phyloP scores from a whole-genome alignment of 2,113 vertebrate species.

The Mesembrinibis cayennensis region DNA sequence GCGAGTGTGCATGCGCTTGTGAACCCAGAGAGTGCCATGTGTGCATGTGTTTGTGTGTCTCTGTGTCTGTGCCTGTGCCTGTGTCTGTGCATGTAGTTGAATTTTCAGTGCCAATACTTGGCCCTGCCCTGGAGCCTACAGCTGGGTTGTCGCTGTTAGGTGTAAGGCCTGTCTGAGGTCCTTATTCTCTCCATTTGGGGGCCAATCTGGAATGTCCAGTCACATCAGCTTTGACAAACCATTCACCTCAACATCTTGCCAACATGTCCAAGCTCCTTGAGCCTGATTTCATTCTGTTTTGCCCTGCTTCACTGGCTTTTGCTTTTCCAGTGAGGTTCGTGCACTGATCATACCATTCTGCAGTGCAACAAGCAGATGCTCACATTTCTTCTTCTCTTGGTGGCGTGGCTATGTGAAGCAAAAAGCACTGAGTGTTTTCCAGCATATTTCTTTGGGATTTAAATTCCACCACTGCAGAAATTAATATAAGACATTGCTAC shows the following conservation, averaged over 20 bases:
- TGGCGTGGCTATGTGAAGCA: neutral
- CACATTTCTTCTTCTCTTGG: neutral
- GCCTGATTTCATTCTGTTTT: neutral
- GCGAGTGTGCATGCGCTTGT: rapidly evolving
- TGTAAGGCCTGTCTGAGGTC: neutral
- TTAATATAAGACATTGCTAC: neutral
- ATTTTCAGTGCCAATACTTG: neutral
- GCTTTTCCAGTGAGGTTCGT: neutral
- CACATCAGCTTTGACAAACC: neutral
- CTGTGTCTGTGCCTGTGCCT: neutral
- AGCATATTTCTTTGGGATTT: neutral
- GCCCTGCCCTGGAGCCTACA: neutral
- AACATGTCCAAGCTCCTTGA: neutral
- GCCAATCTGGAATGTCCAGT: neutral
- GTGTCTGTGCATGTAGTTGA: neutral
- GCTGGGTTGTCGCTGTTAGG: neutral
- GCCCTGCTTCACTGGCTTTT: neutral
- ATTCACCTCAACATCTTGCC: neutral
- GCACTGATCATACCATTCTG: neutral
- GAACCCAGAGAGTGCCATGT: neutral
- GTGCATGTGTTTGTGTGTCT: neutral
- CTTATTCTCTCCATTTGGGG: neutral
- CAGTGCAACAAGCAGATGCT: neutral
- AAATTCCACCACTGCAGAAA: neutral
- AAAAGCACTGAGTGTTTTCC: neutral